A percentile compares a stretch with the other conserved stretches of the same genome.
Evolutionary conservation across 1,140 invertebrate genomes (phyloP).

Genomic region (Hylyphantes graminicola): DNA sequence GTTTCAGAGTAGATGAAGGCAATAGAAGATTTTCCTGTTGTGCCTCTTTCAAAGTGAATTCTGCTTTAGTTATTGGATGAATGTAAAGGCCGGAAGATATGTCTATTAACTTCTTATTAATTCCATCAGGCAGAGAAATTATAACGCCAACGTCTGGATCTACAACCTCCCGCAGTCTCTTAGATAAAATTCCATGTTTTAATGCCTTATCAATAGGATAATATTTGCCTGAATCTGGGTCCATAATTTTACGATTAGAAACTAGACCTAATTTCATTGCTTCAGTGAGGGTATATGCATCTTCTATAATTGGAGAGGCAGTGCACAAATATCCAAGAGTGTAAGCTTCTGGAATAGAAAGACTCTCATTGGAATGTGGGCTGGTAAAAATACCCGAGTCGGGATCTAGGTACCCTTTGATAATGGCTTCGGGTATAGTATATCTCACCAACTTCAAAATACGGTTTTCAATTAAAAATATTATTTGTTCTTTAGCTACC

Average conservation of each 20-base stretch:
- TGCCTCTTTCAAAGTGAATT: constrained; percentile 83
- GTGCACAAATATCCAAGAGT: constrained; percentile 34
- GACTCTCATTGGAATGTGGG: constrained; percentile 70
- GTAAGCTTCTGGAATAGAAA: constrained; percentile 70
- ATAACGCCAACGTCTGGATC: constrained; percentile 81
- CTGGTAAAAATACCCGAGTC: constrained; percentile 81
- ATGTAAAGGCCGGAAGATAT: constrained; percentile 81
- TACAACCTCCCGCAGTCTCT: constrained; percentile 82
- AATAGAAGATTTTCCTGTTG: constrained; percentile 80
- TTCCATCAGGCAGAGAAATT: constrained; percentile 82
- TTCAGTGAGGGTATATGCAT: constrained; percentile 76
- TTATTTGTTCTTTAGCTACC: constrained; percentile 68
- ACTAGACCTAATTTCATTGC: constrained; percentile 84
- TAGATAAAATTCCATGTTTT: constrained; percentile 79
- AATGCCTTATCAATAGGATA: constrained; percentile 84
- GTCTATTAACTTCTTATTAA: constrained; percentile 82
- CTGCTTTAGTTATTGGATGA: constrained; percentile 79
- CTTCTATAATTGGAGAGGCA: constrained; percentile 50
- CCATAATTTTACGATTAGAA: constrained; percentile 80
- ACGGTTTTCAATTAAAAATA: constrained; percentile 62
- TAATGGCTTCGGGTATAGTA: constrained; percentile 81
- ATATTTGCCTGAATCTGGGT: constrained; percentile 84
- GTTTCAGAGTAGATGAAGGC: constrained; percentile 90
- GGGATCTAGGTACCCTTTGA: constrained; percentile 78
- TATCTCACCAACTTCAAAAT: constrained; percentile 65